phyloP scores from a whole-genome alignment of 1,140 invertebrate species.

The Calliphora vicina region DNA sequence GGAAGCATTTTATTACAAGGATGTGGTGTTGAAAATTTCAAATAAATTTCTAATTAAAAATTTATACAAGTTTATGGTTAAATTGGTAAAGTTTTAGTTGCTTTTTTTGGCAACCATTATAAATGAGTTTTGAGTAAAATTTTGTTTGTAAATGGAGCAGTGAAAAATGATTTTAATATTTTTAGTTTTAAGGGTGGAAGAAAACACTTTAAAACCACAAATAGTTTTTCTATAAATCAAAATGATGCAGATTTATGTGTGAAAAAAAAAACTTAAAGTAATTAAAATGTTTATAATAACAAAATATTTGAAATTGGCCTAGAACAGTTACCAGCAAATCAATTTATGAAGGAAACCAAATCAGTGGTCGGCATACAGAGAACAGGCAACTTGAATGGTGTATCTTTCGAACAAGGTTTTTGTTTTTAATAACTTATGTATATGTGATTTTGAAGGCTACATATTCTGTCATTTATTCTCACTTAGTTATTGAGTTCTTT shows the following conservation, averaged over 20 bases:
- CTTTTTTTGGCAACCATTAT: neutral
- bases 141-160: neutral
- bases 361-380: too few relatives aligned
- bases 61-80: slow-evolving; percentile 8
- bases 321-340: too few relatives aligned
- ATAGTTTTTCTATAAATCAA: slow-evolving; percentile 8
- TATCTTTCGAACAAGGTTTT: too few relatives aligned
- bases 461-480: too few relatives aligned
- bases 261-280: too few relatives aligned
- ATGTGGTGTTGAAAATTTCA: neutral
- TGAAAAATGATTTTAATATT: neutral
- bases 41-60: neutral
- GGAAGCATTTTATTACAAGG: neutral
- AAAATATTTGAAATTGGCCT: too few relatives aligned
- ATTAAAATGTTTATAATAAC: too few relatives aligned
- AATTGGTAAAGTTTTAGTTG: neutral
- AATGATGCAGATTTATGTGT: neutral
- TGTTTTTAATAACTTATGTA: too few relatives aligned
- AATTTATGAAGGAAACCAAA: too few relatives aligned
- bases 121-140: slow-evolving; percentile 8
- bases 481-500: too few relatives aligned
- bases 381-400: too few relatives aligned
- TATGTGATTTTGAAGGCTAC: too few relatives aligned
- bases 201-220: neutral
- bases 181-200: neutral